Percentiles rank a stretch among this genome's conserved stretches.
These are phyloP conservation scores for Mastigias papua DNA, from an alignment of 30 jellyfish, hydroid and myxozoan species.

Conservation along the genomic window DNA sequence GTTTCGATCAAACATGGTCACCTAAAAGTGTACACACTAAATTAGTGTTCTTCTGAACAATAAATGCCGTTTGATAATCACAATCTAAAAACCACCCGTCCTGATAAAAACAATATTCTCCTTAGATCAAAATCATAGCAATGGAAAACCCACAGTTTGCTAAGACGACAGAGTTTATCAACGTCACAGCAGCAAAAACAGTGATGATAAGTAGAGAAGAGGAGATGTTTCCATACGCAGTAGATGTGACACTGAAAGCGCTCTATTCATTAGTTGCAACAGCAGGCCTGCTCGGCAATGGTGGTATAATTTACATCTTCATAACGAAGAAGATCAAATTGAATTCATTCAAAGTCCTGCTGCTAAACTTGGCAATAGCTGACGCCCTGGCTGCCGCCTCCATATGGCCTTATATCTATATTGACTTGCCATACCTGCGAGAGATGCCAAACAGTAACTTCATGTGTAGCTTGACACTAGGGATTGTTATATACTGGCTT, in stretches of 20 bases:
- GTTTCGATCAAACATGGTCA: no score
- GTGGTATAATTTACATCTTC: not conserved
- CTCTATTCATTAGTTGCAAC: conserved; percentile 7
- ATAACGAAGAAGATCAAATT: not conserved
- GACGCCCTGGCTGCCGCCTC: conserved; percentile 6
- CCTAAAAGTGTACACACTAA: no score
- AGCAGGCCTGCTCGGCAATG: conserved; percentile 17
- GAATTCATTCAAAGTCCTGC: conserved; percentile 7
- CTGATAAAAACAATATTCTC: no score
- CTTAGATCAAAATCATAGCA: no score
- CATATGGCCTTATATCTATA: conserved; percentile 7
- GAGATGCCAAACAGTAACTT: not conserved
- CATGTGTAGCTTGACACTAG: conserved; percentile 1
- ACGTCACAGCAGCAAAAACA: no score
- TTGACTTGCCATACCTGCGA: conserved; percentile 14
- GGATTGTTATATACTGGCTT: conserved; percentile 8
- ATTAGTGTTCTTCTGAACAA: no score
- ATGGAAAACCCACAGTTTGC: no score
- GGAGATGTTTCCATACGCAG: not conserved
- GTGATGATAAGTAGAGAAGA: no score
- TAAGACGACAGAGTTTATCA: no score
- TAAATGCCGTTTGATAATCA: no score
- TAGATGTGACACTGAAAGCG: not conserved
- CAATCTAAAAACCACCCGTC: no score
- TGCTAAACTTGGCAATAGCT: conserved; percentile 4